Evolutionary conservation across 2,888 invertebrate genomes (phyloP).

Genomic region (Drepana falcataria): DNA sequence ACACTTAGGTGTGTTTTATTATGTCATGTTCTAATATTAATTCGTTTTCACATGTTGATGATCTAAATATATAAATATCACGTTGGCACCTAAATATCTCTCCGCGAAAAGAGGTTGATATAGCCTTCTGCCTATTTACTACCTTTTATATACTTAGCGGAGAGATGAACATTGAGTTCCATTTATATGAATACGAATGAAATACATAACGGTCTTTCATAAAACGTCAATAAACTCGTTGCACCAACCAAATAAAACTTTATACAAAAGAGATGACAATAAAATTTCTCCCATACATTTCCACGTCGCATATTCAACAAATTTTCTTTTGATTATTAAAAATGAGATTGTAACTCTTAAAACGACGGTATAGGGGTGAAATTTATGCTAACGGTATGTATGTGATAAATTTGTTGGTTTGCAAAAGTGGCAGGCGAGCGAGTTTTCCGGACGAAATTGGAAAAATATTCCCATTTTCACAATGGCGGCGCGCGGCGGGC

Average conservation of each 20-base stretch:
- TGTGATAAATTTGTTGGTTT: slow-evolving; percentile 24
- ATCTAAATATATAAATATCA: too few relatives aligned
- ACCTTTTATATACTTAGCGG: too few relatives aligned
- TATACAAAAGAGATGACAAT: slow-evolving; percentile 42
- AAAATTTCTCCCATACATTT: slow-evolving; percentile 42
- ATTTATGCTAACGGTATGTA: neutral
- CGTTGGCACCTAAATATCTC: too few relatives aligned
- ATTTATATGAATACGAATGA: too few relatives aligned
- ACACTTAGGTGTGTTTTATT: too few relatives aligned
- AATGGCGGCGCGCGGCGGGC: slow-evolving; percentile 51
- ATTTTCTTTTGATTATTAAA: slow-evolving; percentile 6
- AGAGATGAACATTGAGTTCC: too few relatives aligned
- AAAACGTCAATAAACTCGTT: slow-evolving; percentile 3
- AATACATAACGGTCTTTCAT: neutral
- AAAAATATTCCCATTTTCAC: slow-evolving; percentile 72
- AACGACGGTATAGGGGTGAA: slow-evolving; percentile 15
- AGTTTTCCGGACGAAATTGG: slow-evolving; percentile 71
- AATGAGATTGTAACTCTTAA: slow-evolving; percentile 3
- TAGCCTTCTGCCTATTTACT: too few relatives aligned
- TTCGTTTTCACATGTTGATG: too few relatives aligned
- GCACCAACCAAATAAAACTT: slow-evolving; percentile 27
- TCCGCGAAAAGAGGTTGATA: too few relatives aligned
- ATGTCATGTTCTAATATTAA: too few relatives aligned
- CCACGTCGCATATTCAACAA: slow-evolving; percentile 36
- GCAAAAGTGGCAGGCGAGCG: slow-evolving; percentile 45